Percentiles rank a stretch among this genome's conserved stretches.
Evolutionary conservation across 1,140 invertebrate species (phyloP).

Genomic region (Aricia agestis): DNA sequence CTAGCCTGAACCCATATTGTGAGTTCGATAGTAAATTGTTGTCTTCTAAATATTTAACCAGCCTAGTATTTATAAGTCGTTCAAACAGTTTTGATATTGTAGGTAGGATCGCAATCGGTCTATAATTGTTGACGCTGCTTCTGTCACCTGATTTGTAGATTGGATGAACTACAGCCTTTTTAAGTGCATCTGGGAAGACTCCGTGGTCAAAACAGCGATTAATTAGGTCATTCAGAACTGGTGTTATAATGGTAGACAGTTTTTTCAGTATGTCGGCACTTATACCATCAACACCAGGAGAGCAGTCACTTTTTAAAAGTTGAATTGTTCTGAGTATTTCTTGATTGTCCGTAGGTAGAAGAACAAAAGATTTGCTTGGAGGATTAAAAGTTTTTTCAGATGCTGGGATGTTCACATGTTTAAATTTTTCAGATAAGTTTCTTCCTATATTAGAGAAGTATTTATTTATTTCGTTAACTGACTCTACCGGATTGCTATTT

Average conservation of each 20-base stretch:
- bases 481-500: neutral
- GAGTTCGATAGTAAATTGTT: neutral
- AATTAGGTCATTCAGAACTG: neutral
- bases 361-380: neutral
- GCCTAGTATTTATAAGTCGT: neutral
- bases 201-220: neutral
- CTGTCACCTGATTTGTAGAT: slow-evolving; percentile 7
- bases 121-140: slow-evolving; percentile 5
- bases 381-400: too few species aligned
- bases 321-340: neutral
- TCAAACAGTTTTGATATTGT: slow-evolving; percentile 2
- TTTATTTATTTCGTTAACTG: slow-evolving; percentile 11
- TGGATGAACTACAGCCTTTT: slow-evolving; percentile 7
- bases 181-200: neutral
- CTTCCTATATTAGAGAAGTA: slow-evolving; percentile 16
- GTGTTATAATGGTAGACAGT: neutral
- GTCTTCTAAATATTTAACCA: neutral
- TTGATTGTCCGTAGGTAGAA: neutral
- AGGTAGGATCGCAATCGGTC: neutral
- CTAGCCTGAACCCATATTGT: neutral
- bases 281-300: neutral
- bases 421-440: slow-evolving; percentile 4
- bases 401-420: neutral
- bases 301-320: neutral
- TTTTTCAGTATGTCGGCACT: neutral